These are phyloP conservation scores for Notiomystis cincta DNA, from an alignment of 2,113 vertebrate genomes.

Conservation along the genomic window DNA sequence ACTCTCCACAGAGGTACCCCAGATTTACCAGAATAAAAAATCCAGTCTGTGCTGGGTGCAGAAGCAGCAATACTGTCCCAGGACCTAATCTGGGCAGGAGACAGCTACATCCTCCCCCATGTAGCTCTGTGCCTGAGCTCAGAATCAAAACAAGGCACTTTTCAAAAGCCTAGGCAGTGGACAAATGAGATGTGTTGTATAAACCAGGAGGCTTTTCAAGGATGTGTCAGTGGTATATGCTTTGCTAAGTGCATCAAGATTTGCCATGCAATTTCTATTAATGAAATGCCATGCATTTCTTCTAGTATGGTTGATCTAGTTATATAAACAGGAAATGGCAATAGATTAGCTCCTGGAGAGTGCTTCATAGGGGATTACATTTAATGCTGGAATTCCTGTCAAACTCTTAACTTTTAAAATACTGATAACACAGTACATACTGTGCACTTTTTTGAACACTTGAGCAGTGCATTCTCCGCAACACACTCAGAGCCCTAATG, in stretches of 20 bases:
- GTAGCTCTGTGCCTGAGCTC: not conserved
- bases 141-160: not conserved
- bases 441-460: constrained; percentile 45
- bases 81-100: not conserved
- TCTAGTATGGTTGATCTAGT: constrained; percentile 2
- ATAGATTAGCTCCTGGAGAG: constrained; percentile 39
- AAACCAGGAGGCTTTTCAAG: not conserved
- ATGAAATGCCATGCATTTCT: too few relatives aligned
- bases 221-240: not conserved
- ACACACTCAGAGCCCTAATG: constrained; percentile 9
- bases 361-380: constrained; percentile 40
- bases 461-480: not conserved
- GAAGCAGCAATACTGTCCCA: not conserved
- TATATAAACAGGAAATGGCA: constrained; percentile 39
- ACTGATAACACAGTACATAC: constrained; percentile 36
- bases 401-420: constrained; percentile 43
- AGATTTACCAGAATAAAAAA: not conserved
- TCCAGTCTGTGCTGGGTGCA: not conserved
- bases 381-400: constrained; percentile 45
- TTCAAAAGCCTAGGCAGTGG: not conserved
- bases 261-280: constrained; percentile 6
- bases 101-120: not conserved
- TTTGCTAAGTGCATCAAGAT: not conserved
- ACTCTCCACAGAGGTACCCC: not conserved
- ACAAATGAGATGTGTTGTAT: not conserved